Evolutionary conservation across 2,888 invertebrate genomes (phyloP), one percentile per base, ranked within the genome.

Genomic region (Enchytraeus crypticus): DNA sequence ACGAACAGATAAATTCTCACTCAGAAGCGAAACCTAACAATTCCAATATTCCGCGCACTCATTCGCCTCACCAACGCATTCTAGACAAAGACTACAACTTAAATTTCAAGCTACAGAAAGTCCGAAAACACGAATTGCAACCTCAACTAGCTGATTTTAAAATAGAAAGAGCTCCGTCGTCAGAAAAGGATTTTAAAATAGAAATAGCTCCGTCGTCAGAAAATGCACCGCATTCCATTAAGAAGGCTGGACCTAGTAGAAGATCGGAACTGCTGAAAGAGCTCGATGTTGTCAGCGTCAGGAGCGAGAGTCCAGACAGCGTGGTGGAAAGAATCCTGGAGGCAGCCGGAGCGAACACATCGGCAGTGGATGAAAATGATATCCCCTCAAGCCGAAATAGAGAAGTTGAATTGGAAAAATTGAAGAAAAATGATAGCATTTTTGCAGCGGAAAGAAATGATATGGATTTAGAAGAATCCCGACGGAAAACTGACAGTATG

Each of bases 231-330:
- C n/a, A n/a, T n/a, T n/a, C n/a, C n/a, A n/a, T n/a, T n/a, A n/a
- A 47, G 8, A 8, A 11, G 5, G 26, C 8, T 11, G 21, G 49
- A 8, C 5, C 49, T 8, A 23, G 21, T 18, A 23, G 26, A 23
- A 47, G 8, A 8, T 8, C 18, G 18, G 21, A 23, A 8, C 18
- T 21, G 8, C 18, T 8, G 49, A 23, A 21, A 8, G 14, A 11
- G 8, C 49, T 47, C 8, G 46, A 23, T n/a, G 47, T 0, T 14
- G 2, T 2, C 5, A 46, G 30, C n/a, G 45, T 14, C 2, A 27
- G 57, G 1, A 46, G 57, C 47, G 57, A 57, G 23, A 57, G 57
- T 57, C 57, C 57, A 4, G 57, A 57, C 21, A 57, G 45, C 23
- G 4, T 46, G 45, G 46, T 57, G 14, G 57, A 57, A 30, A 18